These are phyloP conservation scores for Oreohelix idahoensis DNA, from an alignment of 1,140 invertebrate genomes.

Conservation along the genomic window DNA sequence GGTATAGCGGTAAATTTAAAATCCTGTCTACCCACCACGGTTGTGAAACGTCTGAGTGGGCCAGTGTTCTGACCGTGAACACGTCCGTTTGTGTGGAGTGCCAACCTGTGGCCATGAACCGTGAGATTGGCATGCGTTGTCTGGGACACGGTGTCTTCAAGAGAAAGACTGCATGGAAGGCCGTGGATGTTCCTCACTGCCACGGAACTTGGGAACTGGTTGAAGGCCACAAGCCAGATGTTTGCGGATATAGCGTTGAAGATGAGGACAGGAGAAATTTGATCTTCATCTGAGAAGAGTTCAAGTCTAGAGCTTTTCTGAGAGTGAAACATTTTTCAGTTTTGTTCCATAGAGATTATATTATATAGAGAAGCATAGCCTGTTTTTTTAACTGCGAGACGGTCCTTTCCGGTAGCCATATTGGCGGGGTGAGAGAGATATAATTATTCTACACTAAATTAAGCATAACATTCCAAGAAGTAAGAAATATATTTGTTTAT, in stretches of 20 bases:
- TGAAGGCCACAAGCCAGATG: constrained; percentile 51
- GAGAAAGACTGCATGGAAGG: constrained; percentile 64
- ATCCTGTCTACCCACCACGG: constrained; percentile 49
- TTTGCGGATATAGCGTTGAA: constrained; percentile 51
- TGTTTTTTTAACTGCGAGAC: too few relatives aligned
- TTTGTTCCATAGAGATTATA: too few relatives aligned
- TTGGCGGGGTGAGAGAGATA: too few relatives aligned
- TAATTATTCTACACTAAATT: too few relatives aligned
- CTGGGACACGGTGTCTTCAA: constrained; percentile 65
- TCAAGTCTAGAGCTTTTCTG: too few relatives aligned
- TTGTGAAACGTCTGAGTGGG: constrained; percentile 56
- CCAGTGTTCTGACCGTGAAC: constrained; percentile 54
- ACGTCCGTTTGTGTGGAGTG: constrained; percentile 68
- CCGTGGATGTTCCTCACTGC: constrained; percentile 65
- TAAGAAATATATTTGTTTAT: too few relatives aligned
- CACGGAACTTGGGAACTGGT: constrained; percentile 67
- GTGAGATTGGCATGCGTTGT: constrained; percentile 65
- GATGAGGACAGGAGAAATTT: constrained; percentile 42
- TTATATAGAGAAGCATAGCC: too few relatives aligned
- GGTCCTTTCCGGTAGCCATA: too few relatives aligned
- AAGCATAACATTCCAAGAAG: too few relatives aligned
- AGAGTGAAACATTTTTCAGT: too few relatives aligned
- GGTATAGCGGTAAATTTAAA: constrained; percentile 59
- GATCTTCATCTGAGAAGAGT: constrained; percentile 43
- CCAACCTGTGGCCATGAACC: constrained; percentile 67